phyloP scores from a whole-genome alignment of 2,113 vertebrate genomes.

The Sardina pilchardus region DNA sequence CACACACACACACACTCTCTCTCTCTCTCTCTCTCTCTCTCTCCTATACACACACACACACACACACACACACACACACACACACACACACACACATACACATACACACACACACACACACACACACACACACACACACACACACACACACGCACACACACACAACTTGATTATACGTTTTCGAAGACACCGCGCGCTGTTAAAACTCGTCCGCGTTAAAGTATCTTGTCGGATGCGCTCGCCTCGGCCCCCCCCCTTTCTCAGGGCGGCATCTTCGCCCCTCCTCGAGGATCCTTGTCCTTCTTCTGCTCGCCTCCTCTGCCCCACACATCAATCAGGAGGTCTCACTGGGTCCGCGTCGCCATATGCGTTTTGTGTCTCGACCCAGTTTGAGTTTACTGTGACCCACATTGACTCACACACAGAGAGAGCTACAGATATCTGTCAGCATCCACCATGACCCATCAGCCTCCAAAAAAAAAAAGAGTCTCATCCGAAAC shows the following conservation, averaged over 20 bases:
- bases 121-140: not conserved
- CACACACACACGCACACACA: not conserved
- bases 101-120: not conserved
- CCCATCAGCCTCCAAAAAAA: not conserved
- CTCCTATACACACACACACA: not conserved
- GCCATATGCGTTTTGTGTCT: not conserved
- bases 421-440: not conserved
- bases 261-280: not conserved
- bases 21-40: too few species aligned
- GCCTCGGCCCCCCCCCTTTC: not conserved
- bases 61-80: too few species aligned
- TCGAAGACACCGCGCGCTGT: too few species aligned
- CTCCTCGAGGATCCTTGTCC: not conserved
- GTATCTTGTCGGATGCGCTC: too few species aligned
- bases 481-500: not conserved
- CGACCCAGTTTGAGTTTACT: not conserved
- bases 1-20: too few species aligned
- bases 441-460: not conserved
- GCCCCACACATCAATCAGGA: constrained; percentile 13
- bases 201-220: too few species aligned
- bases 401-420: not conserved
- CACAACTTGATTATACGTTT: not conserved
- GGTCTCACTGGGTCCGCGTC: not conserved
- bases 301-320: not conserved
- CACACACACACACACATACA: not conserved